Base-by-base conservation (phyloP, 2,797 vertebrate genomes). In the Orientallactaga sibirica region DNA sequence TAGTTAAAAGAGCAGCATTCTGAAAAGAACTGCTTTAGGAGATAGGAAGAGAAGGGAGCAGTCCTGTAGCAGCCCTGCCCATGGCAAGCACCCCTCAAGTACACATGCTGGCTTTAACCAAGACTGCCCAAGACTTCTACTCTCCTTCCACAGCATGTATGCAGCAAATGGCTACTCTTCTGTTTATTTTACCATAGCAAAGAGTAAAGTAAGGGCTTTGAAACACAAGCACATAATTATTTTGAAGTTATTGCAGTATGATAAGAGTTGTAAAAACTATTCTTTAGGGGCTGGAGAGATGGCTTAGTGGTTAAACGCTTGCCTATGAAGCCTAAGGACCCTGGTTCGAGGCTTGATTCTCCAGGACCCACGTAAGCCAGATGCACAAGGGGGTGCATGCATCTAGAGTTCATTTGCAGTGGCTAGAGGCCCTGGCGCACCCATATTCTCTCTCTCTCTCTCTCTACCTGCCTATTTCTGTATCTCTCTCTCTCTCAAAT, bases 131-230 rank as follows among this genome's bases (percentile, higher is more conserved):
- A 90, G 66, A 25, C 41, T 62, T 82, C 27, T 41, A 29, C 10
- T 90, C 55, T 79, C n/a, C 25, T 58, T 4, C 81, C 48, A 27
- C 14, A 18, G 55, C 8, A 19, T 3, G 27, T 83, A 33, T 62
- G 48, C 27, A 75, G 58, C 48, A 85, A 68, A 86, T 78, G 9
- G 33, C 71, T 76, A 2, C 48, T 81, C 43, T 27, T 86, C 66
- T 93, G 52, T 86, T 76, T 90, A 58, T 76, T 93, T 93, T 83
- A 43, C n/a, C 64, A n/a, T 14, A 71, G 55, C 77, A 70, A 83
- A 92, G 67, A 80, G 64, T 82, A 67, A 88, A 92, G 37, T 61
- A 64, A 71, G 33, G 7, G 2, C 67, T 89, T 86, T 55, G 27
- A 85, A 71, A 74, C 2, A 73, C 15, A 27, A 1, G 29, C n/a